These are phyloP conservation scores for Anoplolepis gracilipes DNA, from an alignment of 1,140 invertebrate species.

Conservation along the genomic window DNA sequence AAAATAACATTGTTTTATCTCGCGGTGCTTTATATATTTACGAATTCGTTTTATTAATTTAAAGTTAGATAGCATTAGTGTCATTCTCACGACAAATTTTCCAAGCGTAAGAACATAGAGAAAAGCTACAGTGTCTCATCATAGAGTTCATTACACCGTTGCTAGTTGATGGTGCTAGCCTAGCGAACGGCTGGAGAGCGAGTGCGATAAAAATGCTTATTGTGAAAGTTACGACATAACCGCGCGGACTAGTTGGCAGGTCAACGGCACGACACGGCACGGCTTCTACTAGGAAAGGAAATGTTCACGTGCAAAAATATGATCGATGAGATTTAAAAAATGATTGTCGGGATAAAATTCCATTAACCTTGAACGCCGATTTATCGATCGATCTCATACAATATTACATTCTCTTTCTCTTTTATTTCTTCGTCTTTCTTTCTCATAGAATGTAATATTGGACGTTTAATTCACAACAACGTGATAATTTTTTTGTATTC, in stretches of 20 bases:
- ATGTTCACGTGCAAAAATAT: constrained; percentile 26
- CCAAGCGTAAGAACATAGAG: not conserved
- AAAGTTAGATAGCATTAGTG: not conserved
- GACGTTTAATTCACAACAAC: constrained; percentile 6
- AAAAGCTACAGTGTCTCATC: not conserved
- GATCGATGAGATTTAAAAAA: not conserved
- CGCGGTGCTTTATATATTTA: not conserved
- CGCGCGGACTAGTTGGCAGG: constrained; percentile 33
- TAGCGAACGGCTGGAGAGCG: not conserved
- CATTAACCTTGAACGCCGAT: constrained; percentile 9
- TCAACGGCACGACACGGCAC: constrained; percentile 55
- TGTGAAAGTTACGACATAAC: constrained; percentile 68
- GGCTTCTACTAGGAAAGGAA: constrained; percentile 21
- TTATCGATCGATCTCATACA: constrained; percentile 27
- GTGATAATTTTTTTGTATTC: constrained; percentile 9
- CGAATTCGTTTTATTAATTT: not conserved
- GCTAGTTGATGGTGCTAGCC: constrained; percentile 13
- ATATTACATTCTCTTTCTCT: not conserved
- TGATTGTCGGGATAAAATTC: not conserved
- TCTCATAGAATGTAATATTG: not conserved
- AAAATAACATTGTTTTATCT: not conserved
- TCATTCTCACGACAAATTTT: not conserved
- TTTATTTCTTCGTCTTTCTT: not conserved
- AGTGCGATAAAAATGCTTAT: constrained; percentile 52
- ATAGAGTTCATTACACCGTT: not conserved